These are phyloP conservation scores for Ectemnius continuus DNA, from an alignment of 2,888 invertebrate genomes.

Conservation along the genomic window DNA sequence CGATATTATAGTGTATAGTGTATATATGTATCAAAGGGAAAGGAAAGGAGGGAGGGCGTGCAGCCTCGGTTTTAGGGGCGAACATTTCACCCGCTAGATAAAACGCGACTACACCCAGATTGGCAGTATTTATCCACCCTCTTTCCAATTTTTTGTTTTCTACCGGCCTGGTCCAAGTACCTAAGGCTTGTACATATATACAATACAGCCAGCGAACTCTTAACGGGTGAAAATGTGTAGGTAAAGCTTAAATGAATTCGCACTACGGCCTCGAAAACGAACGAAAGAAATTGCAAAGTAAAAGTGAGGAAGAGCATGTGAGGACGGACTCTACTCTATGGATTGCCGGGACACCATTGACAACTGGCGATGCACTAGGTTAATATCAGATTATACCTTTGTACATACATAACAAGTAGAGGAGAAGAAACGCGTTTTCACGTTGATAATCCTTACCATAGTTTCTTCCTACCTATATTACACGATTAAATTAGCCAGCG, in stretches of 20 bases:
- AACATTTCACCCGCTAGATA: conserved; percentile 3
- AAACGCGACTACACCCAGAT: too few species aligned
- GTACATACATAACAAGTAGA: conserved; percentile 32
- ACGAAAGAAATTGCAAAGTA: not conserved
- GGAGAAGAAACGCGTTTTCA: conserved; percentile 34
- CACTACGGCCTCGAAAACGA: too few species aligned
- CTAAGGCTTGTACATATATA: too few species aligned
- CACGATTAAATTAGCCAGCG: too few species aligned
- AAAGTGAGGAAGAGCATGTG: conserved; percentile 12
- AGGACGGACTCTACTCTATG: too few species aligned
- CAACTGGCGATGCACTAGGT: not conserved
- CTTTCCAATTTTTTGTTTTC: not conserved
- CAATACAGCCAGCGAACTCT: too few species aligned
- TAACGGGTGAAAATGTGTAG: too few species aligned
- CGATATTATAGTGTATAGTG: conserved; percentile 53
- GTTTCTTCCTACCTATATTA: conserved; percentile 39
- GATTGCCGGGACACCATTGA: too few species aligned
- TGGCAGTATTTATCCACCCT: too few species aligned
- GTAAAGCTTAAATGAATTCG: too few species aligned
- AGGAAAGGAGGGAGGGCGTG: conserved; percentile 28
- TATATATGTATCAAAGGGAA: conserved; percentile 41
- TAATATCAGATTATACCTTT: conserved; percentile 27
- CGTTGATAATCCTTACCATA: conserved; percentile 29
- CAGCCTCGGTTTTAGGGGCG: conserved; percentile 45
- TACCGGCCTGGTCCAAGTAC: not conserved